phyloP scores from a whole-genome alignment of 2,888 invertebrate species.

The Mesoligia furuncula region DNA sequence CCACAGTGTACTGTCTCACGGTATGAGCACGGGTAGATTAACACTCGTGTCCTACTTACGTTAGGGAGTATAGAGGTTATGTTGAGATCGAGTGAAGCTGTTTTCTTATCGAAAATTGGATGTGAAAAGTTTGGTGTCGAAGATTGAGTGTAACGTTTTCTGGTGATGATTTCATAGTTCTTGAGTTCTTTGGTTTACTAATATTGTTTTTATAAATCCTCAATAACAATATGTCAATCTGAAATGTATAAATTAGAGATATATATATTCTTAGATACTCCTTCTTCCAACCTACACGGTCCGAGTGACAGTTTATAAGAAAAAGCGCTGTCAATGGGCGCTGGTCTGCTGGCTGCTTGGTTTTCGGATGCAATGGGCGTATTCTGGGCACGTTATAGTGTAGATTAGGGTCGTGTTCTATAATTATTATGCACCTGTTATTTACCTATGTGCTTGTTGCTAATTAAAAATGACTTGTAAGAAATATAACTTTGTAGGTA shows the following conservation, averaged over 20 bases:
- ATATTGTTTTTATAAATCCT: background rate
- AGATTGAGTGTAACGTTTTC: background rate
- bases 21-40: constrained; percentile 59
- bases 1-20: constrained; percentile 29
- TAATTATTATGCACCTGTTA: no score
- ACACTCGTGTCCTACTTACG: constrained; percentile 59
- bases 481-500: no score
- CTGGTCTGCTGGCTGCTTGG: no score
- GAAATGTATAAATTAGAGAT: background rate
- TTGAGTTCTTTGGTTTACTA: background rate
- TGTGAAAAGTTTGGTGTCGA: background rate
- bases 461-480: no score
- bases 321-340: no score
- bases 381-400: no score
- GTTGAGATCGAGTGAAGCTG: background rate
- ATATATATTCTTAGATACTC: background rate
- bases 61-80: background rate
- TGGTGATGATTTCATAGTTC: background rate
- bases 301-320: no score
- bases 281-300: no score
- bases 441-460: no score
- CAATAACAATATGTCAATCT: background rate
- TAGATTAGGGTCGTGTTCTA: no score
- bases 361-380: no score
- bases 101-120: background rate